Evolutionary conservation across 2,888 invertebrate genomes (phyloP).

Genomic region (Phalera bucephala): DNA sequence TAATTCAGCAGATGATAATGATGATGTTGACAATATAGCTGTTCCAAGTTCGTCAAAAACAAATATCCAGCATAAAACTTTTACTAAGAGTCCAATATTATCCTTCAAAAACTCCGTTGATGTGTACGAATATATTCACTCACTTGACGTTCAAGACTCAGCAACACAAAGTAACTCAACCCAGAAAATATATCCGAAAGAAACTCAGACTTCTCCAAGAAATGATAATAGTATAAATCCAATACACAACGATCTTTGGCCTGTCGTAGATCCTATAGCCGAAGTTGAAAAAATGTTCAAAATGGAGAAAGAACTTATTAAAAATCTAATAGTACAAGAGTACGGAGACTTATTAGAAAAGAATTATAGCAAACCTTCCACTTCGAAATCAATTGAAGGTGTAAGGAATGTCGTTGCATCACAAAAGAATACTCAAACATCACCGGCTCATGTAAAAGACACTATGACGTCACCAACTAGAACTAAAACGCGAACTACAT

Average conservation of each 20-base stretch:
- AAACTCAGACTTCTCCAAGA: conserved; percentile 73
- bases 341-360: conserved; percentile 68
- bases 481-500: conserved; percentile 71
- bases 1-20: conserved; percentile 15
- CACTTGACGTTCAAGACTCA: conserved; percentile 65
- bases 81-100: conserved; percentile 54
- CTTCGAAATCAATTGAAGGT: conserved; percentile 46
- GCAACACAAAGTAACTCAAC: conserved; percentile 65
- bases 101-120: conserved; percentile 71
- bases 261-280: conserved; percentile 56
- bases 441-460: conserved; percentile 67
- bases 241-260: conserved; percentile 69
- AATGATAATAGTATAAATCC: conserved; percentile 54
- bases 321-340: conserved; percentile 68
- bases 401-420: conserved; percentile 47
- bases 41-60: conserved; percentile 20
- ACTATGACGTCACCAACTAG: conserved; percentile 74
- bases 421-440: conserved; percentile 75
- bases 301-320: conserved; percentile 73
- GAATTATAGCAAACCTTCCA: conserved; percentile 62
- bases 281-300: conserved; percentile 67
- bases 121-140: conserved; percentile 69
- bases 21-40: conserved; percentile 8
- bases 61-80: conserved; percentile 42
- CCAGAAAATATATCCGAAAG: conserved; percentile 61